These are phyloP conservation scores for Dolomedes plantarius DNA, from an alignment of 2,888 invertebrate species.

Conservation along the genomic window DNA sequence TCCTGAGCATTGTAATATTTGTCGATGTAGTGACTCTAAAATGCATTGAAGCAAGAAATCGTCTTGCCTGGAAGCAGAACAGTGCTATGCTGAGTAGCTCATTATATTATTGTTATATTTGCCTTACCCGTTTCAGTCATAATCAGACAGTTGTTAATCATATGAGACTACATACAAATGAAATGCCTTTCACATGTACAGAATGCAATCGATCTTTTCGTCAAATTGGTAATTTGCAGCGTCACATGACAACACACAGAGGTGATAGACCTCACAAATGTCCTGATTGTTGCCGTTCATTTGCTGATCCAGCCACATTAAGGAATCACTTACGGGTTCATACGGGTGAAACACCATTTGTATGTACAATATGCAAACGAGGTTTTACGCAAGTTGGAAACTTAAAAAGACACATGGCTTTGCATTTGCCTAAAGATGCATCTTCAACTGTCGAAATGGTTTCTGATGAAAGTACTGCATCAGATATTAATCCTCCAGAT, in stretches of 20 bases:
- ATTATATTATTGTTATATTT: slow-evolving; percentile 54
- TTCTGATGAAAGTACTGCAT: not conserved
- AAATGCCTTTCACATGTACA: slow-evolving; percentile 47
- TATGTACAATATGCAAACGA: slow-evolving; percentile 44
- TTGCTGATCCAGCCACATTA: slow-evolving; percentile 67
- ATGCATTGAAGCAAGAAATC: slow-evolving; percentile 11
- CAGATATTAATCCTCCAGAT: not conserved
- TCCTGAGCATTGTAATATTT: slow-evolving; percentile 32
- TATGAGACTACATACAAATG: slow-evolving; percentile 55
- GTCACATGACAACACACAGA: slow-evolving; percentile 60
- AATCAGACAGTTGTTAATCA: slow-evolving; percentile 41
- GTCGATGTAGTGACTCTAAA: slow-evolving; percentile 20
- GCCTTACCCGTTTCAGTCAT: slow-evolving; percentile 23
- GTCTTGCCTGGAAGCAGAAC: slow-evolving; percentile 9
- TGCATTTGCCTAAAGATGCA: slow-evolving; percentile 34
- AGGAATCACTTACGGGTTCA: slow-evolving; percentile 57
- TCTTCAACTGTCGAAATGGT: not conserved
- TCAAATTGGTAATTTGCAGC: slow-evolving; percentile 61
- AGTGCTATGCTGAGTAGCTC: slow-evolving; percentile 22
- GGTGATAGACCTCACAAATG: slow-evolving; percentile 62
- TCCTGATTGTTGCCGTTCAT: slow-evolving; percentile 25
- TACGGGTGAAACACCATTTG: slow-evolving; percentile 61
- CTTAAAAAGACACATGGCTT: slow-evolving; percentile 62
- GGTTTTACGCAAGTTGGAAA: slow-evolving; percentile 63
- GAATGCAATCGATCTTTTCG: slow-evolving; percentile 55